Conservation (phyloP, 2,113 vertebrate genomes). For the Saimiri boliviensis region DNA sequence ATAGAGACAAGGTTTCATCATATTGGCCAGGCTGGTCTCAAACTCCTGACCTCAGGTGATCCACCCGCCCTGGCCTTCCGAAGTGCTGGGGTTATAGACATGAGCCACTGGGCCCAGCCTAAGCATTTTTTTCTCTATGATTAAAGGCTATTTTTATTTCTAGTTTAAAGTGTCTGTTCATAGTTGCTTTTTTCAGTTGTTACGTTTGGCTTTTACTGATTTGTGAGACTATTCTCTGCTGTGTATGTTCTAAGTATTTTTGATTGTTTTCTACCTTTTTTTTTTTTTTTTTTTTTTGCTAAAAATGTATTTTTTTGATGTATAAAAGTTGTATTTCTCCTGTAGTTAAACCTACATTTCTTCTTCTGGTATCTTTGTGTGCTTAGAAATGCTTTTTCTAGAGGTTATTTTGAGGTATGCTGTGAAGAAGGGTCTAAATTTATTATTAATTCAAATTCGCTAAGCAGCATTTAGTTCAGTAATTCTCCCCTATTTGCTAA, state of each 20-base stretch:
- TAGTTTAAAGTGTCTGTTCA: constrained; percentile 27
- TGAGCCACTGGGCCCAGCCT: no score
- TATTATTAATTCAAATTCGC: constrained; percentile 2
- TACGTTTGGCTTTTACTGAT: constrained; percentile 2
- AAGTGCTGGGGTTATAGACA: no score
- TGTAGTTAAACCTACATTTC: not conserved
- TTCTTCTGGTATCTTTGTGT: not conserved
- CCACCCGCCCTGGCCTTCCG: no score
- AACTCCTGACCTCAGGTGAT: no score
- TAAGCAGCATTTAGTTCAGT: not conserved
- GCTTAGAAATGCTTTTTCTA: constrained; percentile 8
- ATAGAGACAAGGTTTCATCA: no score
- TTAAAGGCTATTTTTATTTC: constrained; percentile 24
- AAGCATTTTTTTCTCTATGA: not conserved
- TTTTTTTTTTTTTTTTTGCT: not conserved
- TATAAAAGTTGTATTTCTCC: constrained; percentile 20
- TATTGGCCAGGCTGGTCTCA: no score
- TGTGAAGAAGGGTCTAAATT: not conserved
- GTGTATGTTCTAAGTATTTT: not conserved
- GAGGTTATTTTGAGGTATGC: not conserved
- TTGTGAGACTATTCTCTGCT: not conserved
- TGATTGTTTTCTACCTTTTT: not conserved
- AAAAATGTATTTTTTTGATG: not conserved
- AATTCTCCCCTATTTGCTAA: not conserved
- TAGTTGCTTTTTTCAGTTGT: constrained; percentile 41